Conservation (phyloP, 2,113 vertebrate genomes). For the Blennius ocellaris region DNA sequence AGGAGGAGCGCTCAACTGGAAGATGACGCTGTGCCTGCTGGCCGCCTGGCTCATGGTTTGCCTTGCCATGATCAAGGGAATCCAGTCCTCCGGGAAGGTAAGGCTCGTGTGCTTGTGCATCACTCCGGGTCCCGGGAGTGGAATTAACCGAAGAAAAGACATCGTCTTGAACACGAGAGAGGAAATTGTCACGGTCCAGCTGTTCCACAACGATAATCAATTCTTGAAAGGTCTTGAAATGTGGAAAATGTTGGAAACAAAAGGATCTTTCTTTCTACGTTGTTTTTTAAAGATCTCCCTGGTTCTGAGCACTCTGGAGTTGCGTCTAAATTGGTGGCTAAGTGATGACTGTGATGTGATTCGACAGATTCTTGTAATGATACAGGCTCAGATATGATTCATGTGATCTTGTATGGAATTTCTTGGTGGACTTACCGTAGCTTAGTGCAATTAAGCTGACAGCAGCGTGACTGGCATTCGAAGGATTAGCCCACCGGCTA, state of each 20-base stretch:
- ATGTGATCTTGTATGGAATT: conserved; percentile 60
- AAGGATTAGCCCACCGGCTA: conserved; percentile 58
- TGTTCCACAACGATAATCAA: not conserved
- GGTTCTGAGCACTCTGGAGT: conserved; percentile 32
- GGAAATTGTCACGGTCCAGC: not conserved
- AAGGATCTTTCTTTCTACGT: conserved; percentile 8
- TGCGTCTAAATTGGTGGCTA: conserved; percentile 1
- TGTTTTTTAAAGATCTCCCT: conserved; percentile 27
- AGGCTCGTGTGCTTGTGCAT: conserved; percentile 24
- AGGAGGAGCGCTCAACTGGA: conserved; percentile 96
- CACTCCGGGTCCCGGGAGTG: not conserved
- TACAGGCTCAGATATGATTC: conserved; percentile 37
- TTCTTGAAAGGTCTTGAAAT: not conserved
- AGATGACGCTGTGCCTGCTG: conserved; percentile 93
- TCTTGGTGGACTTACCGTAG: conserved; percentile 40
- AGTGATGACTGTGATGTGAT: conserved; percentile 17
- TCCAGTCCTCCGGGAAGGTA: conserved; percentile 98
- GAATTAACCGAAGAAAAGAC: not conserved
- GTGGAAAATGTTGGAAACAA: conserved; percentile 21
- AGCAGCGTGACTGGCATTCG: conserved; percentile 61
- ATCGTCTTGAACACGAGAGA: not conserved
- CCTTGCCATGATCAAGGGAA: conserved; percentile 98
- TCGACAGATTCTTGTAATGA: conserved; percentile 46
- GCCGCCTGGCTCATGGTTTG: conserved; percentile 94
- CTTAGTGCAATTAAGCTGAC: conserved; percentile 55